A percentile compares a stretch with the other conserved stretches of the same genome.
phyloP scores from a whole-genome alignment of 2,888 invertebrate species.

The Atrina japonica region DNA sequence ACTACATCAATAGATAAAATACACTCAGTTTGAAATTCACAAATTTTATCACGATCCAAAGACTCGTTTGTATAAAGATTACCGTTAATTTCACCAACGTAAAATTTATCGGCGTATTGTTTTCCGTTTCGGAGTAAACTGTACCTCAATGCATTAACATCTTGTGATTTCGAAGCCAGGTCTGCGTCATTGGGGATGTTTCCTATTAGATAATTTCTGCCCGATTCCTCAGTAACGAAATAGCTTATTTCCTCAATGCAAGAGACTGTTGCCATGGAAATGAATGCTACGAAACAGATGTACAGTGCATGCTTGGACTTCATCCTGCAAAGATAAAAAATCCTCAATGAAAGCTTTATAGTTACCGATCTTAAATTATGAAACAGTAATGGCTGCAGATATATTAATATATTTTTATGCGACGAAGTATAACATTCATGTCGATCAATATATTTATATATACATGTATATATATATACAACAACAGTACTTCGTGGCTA shows the following conservation, averaged over 20 bases:
- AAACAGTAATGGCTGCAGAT: too few species aligned
- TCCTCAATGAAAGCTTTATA: too few species aligned
- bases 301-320: too few species aligned
- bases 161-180: conserved; percentile 14
- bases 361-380: too few species aligned
- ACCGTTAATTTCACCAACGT: conserved; percentile 54
- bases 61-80: conserved; percentile 54
- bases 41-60: conserved; percentile 65
- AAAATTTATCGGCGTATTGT: conserved; percentile 44
- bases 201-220: conserved; percentile 34
- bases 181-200: conserved; percentile 41
- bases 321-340: too few species aligned
- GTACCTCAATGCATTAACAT: conserved; percentile 30
- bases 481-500: too few species aligned
- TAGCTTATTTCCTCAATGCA: conserved; percentile 9
- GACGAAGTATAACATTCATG: too few species aligned
- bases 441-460: too few species aligned
- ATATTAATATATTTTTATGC: too few species aligned
- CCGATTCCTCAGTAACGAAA: conserved; percentile 35
- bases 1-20: conserved; percentile 56
- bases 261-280: too few species aligned
- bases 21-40: conserved; percentile 54
- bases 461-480: too few species aligned
- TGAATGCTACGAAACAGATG: too few species aligned
- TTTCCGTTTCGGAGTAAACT: conserved; percentile 36